These are phyloP conservation scores for Acrocyrtus sp. DNA, from an alignment of 2,888 invertebrate genomes.

Conservation along the genomic window DNA sequence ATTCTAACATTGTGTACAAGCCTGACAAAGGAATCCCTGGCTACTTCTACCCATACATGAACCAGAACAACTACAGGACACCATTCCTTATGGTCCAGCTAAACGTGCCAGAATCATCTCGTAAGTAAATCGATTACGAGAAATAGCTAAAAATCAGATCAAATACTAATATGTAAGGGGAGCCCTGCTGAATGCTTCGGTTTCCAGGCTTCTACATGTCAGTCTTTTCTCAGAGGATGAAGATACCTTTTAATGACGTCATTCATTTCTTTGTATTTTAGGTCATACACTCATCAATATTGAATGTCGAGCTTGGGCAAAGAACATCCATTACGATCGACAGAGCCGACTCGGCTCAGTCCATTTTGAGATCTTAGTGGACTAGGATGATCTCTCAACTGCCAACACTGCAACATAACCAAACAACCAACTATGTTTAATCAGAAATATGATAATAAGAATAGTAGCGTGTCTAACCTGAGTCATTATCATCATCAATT, in stretches of 20 bases:
- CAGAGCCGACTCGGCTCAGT: constrained; percentile 90
- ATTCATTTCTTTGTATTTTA: neutral
- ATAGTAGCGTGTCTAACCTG: neutral
- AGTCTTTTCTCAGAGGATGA: too few relatives aligned
- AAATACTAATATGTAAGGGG: neutral
- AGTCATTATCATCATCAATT: constrained; percentile 11
- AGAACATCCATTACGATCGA: constrained; percentile 87
- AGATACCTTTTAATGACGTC: neutral
- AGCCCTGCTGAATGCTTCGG: neutral
- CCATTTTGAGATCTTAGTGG: constrained; percentile 95
- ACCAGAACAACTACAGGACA: constrained; percentile 86
- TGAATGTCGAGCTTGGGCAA: constrained; percentile 94
- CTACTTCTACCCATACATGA: constrained; percentile 87
- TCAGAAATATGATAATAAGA: neutral
- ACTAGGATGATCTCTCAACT: constrained; percentile 72
- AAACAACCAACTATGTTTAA: too few relatives aligned
- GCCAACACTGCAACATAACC: constrained; percentile 4
- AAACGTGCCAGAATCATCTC: constrained; percentile 53
- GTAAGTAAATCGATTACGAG: constrained; percentile 10
- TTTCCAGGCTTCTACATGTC: too few relatives aligned
- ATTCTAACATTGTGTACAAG: constrained; percentile 82
- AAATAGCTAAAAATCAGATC: neutral
- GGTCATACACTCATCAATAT: constrained; percentile 89
- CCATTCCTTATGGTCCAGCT: constrained; percentile 91
- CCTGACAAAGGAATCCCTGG: constrained; percentile 87